Percentiles rank a stretch among this genome's conserved stretches.
phyloP scores from a whole-genome alignment of 2,888 invertebrate genomes.

The Parnassius glacialis region DNA sequence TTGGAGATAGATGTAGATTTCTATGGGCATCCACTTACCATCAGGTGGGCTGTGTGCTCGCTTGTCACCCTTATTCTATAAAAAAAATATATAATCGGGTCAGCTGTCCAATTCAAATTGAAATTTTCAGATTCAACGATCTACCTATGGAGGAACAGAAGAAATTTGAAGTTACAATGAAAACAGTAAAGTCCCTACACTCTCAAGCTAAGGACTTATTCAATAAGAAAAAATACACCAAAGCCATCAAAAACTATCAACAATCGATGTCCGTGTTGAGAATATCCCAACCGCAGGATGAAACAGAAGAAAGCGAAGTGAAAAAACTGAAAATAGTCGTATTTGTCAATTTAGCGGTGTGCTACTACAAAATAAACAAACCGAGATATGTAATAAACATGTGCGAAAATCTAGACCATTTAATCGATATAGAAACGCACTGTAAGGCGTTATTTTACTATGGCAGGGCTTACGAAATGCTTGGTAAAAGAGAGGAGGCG shows the following conservation, averaged over 20 bases:
- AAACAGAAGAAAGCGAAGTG: constrained; percentile 44
- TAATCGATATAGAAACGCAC: constrained; percentile 54
- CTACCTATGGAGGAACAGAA: constrained; percentile 59
- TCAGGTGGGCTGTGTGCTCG: no score
- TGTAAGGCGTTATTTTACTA: constrained; percentile 66
- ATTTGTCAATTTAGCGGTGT: constrained; percentile 62
- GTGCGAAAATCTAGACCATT: constrained; percentile 56
- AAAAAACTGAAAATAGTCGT: constrained; percentile 52
- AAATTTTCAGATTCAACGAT: constrained; percentile 56
- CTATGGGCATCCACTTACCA: no score
- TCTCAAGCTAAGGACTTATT: constrained; percentile 54
- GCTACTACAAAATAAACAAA: constrained; percentile 61
- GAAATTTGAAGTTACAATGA: constrained; percentile 53
- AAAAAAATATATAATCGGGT: no score
- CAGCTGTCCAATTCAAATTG: background rate
- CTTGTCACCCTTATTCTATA: no score
- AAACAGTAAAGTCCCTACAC: constrained; percentile 57
- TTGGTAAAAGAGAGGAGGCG: constrained; percentile 55
- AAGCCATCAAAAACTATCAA: constrained; percentile 58
- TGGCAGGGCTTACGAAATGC: constrained; percentile 54
- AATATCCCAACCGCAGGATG: constrained; percentile 45
- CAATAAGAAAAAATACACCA: constrained; percentile 44
- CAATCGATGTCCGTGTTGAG: constrained; percentile 55
- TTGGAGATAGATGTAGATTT: no score
- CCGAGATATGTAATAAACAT: constrained; percentile 60